Conservation (phyloP, 2,113 vertebrate species). For the Peromyscus californicus region DNA sequence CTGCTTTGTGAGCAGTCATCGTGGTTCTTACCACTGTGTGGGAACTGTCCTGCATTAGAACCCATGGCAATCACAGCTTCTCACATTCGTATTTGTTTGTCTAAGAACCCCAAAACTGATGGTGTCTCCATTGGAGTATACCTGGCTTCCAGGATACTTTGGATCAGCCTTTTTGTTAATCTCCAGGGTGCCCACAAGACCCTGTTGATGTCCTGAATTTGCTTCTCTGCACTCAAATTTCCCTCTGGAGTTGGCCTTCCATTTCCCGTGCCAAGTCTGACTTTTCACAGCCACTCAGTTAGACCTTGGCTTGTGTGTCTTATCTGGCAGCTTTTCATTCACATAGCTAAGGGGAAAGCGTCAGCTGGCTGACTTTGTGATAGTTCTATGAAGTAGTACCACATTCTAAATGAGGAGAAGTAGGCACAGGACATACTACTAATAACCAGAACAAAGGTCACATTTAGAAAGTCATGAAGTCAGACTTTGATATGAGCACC, state of each 20-base stretch:
- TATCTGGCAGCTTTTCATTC: not conserved
- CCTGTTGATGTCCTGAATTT: rapidly evolving
- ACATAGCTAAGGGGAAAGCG: not conserved
- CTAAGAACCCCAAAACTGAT: not conserved
- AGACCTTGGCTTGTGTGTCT: not conserved
- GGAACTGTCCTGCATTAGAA: rapidly evolving
- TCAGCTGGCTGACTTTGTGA: not conserved
- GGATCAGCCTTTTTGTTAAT: not conserved
- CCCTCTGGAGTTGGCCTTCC: not conserved
- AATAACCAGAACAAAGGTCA: not conserved
- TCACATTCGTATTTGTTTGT: not conserved
- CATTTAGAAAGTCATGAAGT: not conserved
- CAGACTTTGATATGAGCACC: not conserved
- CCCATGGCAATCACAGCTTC: not conserved
- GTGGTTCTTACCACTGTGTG: not conserved
- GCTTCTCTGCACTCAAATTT: not conserved
- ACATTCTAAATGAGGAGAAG: not conserved
- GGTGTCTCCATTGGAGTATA: no score
- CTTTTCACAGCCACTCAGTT: not conserved
- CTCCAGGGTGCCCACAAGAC: not conserved
- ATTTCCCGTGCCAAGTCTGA: not conserved
- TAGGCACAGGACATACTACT: not conserved
- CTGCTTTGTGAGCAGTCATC: not conserved
- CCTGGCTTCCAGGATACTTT: not conserved
- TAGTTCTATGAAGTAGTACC: not conserved